These are phyloP conservation scores for Alexandromys fortis DNA, from an alignment of 2,113 vertebrate species.

Conservation along the genomic window DNA sequence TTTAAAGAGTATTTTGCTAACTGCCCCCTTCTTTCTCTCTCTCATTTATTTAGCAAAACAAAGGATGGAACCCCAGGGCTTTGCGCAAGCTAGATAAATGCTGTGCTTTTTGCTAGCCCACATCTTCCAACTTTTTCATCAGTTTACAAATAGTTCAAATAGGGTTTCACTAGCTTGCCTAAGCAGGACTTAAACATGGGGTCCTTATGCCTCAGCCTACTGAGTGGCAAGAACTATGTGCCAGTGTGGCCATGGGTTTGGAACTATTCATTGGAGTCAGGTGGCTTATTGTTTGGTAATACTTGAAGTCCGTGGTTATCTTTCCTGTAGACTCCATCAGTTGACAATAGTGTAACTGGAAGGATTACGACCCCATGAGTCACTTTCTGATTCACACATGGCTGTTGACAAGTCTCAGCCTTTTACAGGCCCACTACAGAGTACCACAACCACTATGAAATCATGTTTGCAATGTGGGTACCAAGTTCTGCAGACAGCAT, in stretches of 20 bases:
- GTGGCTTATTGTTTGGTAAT: neutral
- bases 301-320: neutral
- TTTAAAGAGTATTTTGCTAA: neutral
- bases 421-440: neutral
- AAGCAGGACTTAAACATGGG: neutral
- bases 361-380: neutral
- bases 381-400: neutral
- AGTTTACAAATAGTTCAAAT: neutral
- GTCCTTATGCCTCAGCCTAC: neutral
- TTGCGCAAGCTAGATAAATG: neutral
- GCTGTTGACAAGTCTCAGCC: neutral
- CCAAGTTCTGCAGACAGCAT: neutral
- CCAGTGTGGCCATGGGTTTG: too few species aligned
- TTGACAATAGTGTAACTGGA: neutral
- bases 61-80: neutral
- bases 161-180: neutral
- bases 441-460: too few species aligned
- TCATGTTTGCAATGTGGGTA: neutral
- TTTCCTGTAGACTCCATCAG: neutral
- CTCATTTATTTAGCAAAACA: neutral
- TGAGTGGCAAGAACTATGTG: neutral
- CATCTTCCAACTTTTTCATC: neutral
- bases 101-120: neutral
- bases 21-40: neutral
- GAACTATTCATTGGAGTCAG: neutral